Conservation (phyloP, 2,797 vertebrate genomes). For the Pseudochromis fuscus region DNA sequence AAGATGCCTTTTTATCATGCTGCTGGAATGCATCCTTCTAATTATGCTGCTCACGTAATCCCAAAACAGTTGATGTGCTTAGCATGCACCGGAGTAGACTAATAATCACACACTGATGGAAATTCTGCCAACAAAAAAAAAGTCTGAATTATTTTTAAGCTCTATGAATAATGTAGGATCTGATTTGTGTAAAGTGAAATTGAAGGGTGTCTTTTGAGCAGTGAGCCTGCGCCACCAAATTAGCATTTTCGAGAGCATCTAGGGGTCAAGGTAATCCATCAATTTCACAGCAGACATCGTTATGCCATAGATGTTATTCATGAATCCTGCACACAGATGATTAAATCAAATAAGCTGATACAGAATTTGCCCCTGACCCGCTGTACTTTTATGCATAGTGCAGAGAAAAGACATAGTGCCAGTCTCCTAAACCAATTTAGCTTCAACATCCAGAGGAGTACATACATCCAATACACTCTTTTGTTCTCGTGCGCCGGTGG, state of each 20-base stretch:
- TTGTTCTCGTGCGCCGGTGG: conserved; percentile 27
- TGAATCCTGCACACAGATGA: conserved; percentile 71
- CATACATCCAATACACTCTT: conserved; percentile 22
- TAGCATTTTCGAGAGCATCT: conserved; percentile 81
- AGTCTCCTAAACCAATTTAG: conserved; percentile 40
- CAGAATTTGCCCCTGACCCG: conserved; percentile 61
- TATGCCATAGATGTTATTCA: conserved; percentile 76
- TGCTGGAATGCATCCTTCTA: conserved; percentile 56
- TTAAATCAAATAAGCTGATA: conserved; percentile 72
- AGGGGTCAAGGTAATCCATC: conserved; percentile 82
- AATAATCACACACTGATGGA: conserved; percentile 75
- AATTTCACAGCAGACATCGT: conserved; percentile 75
- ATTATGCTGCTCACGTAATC: conserved; percentile 67
- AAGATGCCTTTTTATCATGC: conserved; percentile 44
- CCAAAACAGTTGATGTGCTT: conserved; percentile 69
- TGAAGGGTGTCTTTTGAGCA: conserved; percentile 76
- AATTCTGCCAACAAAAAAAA: conserved; percentile 64
- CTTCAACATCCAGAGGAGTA: conserved; percentile 23
- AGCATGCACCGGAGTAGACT: conserved; percentile 63
- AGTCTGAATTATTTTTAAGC: conserved; percentile 74
- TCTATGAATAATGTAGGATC: conserved; percentile 79
- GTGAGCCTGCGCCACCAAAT: conserved; percentile 71
- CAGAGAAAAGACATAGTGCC: conserved; percentile 38
- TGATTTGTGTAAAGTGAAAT: conserved; percentile 70
- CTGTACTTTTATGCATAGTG: conserved; percentile 53